Conservation (phyloP, 64 coral and sea anemone species). For the Stichodactyla mertensii region DNA sequence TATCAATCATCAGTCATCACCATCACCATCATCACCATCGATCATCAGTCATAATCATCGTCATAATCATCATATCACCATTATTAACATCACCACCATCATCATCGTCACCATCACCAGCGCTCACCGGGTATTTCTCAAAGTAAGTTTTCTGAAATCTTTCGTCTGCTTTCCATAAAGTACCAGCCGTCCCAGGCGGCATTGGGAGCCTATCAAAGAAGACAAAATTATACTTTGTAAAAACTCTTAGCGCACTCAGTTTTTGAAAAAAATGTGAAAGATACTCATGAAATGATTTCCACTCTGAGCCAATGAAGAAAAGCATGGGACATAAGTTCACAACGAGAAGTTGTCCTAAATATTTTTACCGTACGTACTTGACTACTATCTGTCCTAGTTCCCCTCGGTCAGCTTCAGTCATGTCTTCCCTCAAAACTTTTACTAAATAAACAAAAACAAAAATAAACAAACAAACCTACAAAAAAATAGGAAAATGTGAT, state of each 20-base stretch:
- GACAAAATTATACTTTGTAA: too few species aligned
- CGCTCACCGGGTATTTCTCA: conserved; percentile 83
- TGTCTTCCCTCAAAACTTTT: conserved; percentile 57
- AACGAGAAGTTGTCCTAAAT: too few species aligned
- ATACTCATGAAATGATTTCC: too few species aligned
- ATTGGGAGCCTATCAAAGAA: conserved; percentile 33
- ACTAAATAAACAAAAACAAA: conserved; percentile 36
- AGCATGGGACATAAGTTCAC: too few species aligned
- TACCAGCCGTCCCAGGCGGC: conserved; percentile 79
- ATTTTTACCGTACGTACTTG: conserved; percentile 37
- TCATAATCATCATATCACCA: too few species aligned
- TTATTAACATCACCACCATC: background rate
- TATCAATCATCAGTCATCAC: background rate
- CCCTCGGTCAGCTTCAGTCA: conserved; percentile 57
- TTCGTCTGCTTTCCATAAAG: conserved; percentile 84
- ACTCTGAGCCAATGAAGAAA: too few species aligned
- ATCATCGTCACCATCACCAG: too few species aligned
- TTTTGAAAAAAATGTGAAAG: too few species aligned
- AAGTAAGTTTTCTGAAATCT: conserved; percentile 83
- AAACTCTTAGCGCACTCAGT: too few species aligned
- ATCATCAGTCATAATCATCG: too few species aligned
- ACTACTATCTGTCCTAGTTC: conserved; percentile 80
- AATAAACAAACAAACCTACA: background rate
- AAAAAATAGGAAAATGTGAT: background rate
- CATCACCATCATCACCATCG: background rate